Percentiles rank a stretch among this genome's conserved stretches.
Evolutionary conservation across 2,113 vertebrate genomes (phyloP).

Genomic region (Nanorana parkeri): DNA sequence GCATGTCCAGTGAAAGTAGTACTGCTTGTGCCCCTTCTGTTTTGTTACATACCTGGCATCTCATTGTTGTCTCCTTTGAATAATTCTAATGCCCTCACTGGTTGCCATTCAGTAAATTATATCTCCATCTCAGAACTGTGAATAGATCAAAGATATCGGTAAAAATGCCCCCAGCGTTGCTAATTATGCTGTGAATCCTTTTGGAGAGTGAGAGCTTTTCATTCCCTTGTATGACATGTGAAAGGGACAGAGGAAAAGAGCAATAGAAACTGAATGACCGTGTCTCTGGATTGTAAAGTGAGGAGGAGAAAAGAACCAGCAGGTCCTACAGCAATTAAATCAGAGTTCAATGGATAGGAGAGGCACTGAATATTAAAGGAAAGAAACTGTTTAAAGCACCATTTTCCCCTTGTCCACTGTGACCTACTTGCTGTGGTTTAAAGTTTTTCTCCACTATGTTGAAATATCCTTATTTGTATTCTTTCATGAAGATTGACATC

Average conservation of each 20-base stretch:
- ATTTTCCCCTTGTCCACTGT: too few relatives aligned
- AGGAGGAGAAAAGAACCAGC: neutral
- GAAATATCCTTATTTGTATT: too few relatives aligned
- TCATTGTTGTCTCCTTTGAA: too few relatives aligned
- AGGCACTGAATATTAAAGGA: neutral
- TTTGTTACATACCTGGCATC: too few relatives aligned
- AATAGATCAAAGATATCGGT: constrained; percentile 19
- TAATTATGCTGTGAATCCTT: constrained; percentile 24
- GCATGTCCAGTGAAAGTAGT: too few relatives aligned
- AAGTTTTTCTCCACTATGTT: too few relatives aligned
- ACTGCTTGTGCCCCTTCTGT: too few relatives aligned
- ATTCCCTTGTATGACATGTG: constrained; percentile 6
- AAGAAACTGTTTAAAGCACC: neutral
- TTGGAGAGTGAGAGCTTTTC: neutral
- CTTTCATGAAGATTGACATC: too few relatives aligned
- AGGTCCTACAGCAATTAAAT: constrained; percentile 5
- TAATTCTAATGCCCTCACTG: neutral
- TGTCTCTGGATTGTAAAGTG: neutral
- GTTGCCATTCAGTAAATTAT: neutral
- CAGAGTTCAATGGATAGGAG: constrained; percentile 34
- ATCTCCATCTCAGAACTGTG: constrained; percentile 8
- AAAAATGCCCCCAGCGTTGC: neutral
- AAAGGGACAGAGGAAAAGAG: neutral
- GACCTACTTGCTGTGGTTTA: too few relatives aligned
- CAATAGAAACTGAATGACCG: neutral